Conservation (phyloP, 2,113 vertebrate genomes). For the Xiphorhynchus elegans region DNA sequence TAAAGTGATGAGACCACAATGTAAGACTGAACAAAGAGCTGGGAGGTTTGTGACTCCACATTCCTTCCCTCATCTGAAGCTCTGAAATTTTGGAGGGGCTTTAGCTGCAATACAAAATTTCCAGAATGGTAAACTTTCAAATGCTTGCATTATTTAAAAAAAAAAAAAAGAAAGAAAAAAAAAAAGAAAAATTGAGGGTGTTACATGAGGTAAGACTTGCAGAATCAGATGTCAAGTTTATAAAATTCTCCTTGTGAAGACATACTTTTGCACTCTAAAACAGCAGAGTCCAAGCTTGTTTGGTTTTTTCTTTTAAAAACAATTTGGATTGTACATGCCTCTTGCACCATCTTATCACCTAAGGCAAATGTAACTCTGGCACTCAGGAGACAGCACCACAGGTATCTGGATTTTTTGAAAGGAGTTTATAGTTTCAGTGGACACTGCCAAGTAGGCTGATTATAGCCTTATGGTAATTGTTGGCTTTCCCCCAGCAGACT, state of each 20-base stretch:
- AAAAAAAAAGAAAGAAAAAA: too few species aligned
- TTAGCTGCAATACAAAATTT: not conserved
- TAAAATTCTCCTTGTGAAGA: not conserved
- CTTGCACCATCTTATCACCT: slow-evolving; percentile 10
- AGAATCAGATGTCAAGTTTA: not conserved
- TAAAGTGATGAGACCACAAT: not conserved
- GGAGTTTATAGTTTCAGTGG: slow-evolving; percentile 25
- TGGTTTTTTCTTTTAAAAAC: not conserved
- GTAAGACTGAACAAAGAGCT: not conserved
- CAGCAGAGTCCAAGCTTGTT: not conserved
- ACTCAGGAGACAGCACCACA: slow-evolving; percentile 5
- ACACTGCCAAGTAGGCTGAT: slow-evolving; percentile 57
- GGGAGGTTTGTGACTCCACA: not conserved
- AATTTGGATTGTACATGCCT: not conserved
- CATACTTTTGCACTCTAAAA: not conserved
- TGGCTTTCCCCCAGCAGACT: slow-evolving; percentile 17
- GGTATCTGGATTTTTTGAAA: slow-evolving; percentile 50
- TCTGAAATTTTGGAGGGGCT: not conserved
- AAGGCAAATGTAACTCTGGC: slow-evolving; percentile 50
- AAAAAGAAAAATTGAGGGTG: too few species aligned
- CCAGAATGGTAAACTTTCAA: not conserved
- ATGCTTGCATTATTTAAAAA: not conserved
- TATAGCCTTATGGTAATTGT: slow-evolving; percentile 41
- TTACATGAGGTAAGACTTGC: not conserved
- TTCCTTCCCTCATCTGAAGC: not conserved